These are phyloP conservation scores for Crocodylus rhombifer DNA, from an alignment of 2,797 vertebrate genomes.

Conservation along the genomic window DNA sequence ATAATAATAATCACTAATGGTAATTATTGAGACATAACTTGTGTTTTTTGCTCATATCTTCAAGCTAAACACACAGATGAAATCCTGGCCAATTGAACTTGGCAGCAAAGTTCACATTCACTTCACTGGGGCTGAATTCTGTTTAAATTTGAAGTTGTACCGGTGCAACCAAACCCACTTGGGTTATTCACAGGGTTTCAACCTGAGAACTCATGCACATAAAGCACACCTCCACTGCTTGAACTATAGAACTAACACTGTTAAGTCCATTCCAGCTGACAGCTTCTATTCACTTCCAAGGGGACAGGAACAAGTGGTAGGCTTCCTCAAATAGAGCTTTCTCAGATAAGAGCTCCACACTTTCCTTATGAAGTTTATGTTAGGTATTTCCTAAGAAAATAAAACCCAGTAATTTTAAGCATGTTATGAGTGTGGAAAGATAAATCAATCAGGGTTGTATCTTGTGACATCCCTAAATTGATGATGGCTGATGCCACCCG, in stretches of 20 bases:
- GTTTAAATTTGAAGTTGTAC: neutral
- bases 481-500: too few species aligned
- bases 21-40: fast-evolving
- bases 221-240: neutral
- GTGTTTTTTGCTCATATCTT: neutral
- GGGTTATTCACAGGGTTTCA: neutral
- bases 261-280: neutral
- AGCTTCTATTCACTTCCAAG: neutral
- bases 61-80: neutral
- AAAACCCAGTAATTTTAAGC: neutral
- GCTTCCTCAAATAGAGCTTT: neutral
- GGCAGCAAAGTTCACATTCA: neutral
- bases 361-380: too few species aligned
- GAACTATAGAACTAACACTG: neutral
- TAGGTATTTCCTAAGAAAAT: neutral
- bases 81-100: neutral
- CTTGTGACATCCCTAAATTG: too few species aligned
- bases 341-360: neutral
- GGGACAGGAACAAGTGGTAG: neutral
- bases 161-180: neutral
- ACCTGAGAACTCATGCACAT: neutral
- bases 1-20: fast-evolving
- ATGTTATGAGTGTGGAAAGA: neutral
- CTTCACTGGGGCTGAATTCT: neutral
- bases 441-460: neutral